Percentiles rank a stretch among this genome's conserved stretches.
phyloP scores from a whole-genome alignment of 2,888 invertebrate species.

The Hyppa rectilinea region DNA sequence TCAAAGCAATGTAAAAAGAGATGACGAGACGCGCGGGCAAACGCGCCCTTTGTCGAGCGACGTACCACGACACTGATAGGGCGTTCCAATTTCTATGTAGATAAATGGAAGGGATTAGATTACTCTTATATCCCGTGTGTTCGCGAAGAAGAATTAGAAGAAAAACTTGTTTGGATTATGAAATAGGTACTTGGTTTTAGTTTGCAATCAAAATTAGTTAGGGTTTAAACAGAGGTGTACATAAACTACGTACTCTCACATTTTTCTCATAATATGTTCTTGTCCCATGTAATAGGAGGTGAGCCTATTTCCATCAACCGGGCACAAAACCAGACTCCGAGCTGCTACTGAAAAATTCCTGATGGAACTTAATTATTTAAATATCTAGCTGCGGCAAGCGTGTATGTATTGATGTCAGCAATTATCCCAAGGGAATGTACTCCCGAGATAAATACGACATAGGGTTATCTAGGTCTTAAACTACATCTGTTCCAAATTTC shows the following conservation, averaged over 20 bases:
- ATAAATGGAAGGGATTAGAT: constrained; percentile 73
- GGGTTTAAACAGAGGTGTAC: background rate
- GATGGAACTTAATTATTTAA: background rate
- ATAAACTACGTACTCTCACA: background rate
- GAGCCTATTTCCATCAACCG: background rate
- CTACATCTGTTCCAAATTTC: too few species aligned
- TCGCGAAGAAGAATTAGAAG: constrained; percentile 1
- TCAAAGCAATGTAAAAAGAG: constrained; percentile 71
- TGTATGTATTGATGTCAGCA: too few species aligned
- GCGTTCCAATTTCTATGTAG: constrained; percentile 78
- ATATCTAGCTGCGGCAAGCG: too few species aligned
- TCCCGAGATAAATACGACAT: too few species aligned
- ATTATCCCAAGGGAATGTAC: too few species aligned
- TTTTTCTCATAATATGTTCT: background rate
- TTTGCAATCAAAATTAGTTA: background rate
- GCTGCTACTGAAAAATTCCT: background rate
- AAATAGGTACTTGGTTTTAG: background rate
- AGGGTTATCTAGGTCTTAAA: too few species aligned
- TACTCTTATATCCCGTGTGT: constrained; percentile 1
- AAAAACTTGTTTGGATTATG: background rate
- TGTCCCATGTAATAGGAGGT: background rate
- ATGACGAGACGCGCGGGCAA: constrained; percentile 61
- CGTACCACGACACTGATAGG: constrained; percentile 69
- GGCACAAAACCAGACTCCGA: background rate
- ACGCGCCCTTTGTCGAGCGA: constrained; percentile 72